Evolutionary conservation across 2,888 invertebrate genomes (phyloP), one percentile per base, ranked within the genome.

Genomic region (Synergus japonicus): DNA sequence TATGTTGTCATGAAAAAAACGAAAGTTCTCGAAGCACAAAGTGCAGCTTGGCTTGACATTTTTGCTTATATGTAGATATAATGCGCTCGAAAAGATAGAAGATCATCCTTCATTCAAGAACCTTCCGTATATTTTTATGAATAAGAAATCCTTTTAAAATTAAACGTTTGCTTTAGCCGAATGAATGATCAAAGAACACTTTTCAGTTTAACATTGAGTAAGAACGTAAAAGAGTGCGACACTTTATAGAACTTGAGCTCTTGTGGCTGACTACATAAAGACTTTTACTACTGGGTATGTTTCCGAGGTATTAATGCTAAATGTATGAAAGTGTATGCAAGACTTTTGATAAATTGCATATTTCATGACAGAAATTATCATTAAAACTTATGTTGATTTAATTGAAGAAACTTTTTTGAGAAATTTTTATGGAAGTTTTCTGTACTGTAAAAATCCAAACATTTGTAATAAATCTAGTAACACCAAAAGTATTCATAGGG

Each of bases 221-320:
- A 37, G 37, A 37, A 37, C 5, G 4, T 37, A 18, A 9, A 58
- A 58, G 58, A 58, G 18, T 18, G 18, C 18, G 58, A 58, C 58
- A 58, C 18, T 58, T 58, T 58, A n/a, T n/a, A 49, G 37, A 37
- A n/a, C 15, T 0, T 54, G 10, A 66, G 18, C n/a, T 18, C 43
- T 49, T n/a, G 1, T 15, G 73, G 4, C 73, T 73, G 73, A 73
- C 73, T 37, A 3, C 54, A 54, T 54, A 41, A n/a, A 37, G 73
- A 54, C 73, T 58, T 58, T 73, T 73, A 73, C 73, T 73, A 73
- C 73, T 73, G 22, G 29, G 29, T 7, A 12, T 22, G 63, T 13
- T 63, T 10, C 29, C 22, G 29, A 63, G 29, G 12, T 29, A 63
- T 13, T 29, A 63, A 63, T 12, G 1, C 22, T 46, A 37, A 37